Evolutionary conservation across 1,140 invertebrate genomes (phyloP), one percentile per base, ranked within the genome.

Genomic region (Telenomus remus): DNA sequence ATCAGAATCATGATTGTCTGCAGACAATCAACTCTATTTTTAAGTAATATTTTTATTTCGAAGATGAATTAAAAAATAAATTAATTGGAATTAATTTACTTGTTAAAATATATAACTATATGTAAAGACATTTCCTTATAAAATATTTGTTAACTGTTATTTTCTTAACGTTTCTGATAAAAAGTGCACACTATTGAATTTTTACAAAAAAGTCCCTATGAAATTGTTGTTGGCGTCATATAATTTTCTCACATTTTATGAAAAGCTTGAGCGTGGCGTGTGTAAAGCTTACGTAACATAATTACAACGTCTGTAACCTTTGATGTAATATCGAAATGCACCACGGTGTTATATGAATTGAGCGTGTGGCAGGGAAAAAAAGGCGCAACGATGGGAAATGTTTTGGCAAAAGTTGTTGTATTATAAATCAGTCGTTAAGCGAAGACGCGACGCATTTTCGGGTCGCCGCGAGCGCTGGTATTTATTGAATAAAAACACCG

Each of bases 301-400:
- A 72, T 72, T 64, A 72, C 69, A 39, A 15, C 39, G 60, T 48
- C 61, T 59, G 27, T 64, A 72, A 72, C 69, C 69, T 72, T 72
- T 72, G 69, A 72, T 72, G 69, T 64, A 72, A 72, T 64, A 64
- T 72, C 54, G 54, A 64, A 59, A 72, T 72, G 54, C 69, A 64
- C 47, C 69, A 60, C 63, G 53, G 47, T 47, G 60, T 72, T 72
- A 64, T 64, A 60, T 51, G 69, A 57, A 55, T n/a, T 55, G 37
- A 19, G 15, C 14, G 66, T 12, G 61, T 55, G 53, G 60, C 2
- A 44, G 13, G 4, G n/a, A 61, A 54, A 49, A 69, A 70, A 48
- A 19, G 0, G 37, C 10, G 19, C 12, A 3, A 16, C 33, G 19
- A 64, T 71, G 60, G 49, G 37, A 65, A 73, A 71, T 56, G 51